Evolutionary conservation across 2,113 vertebrate genomes (phyloP).

Genomic region (Cercocebus atys): DNA sequence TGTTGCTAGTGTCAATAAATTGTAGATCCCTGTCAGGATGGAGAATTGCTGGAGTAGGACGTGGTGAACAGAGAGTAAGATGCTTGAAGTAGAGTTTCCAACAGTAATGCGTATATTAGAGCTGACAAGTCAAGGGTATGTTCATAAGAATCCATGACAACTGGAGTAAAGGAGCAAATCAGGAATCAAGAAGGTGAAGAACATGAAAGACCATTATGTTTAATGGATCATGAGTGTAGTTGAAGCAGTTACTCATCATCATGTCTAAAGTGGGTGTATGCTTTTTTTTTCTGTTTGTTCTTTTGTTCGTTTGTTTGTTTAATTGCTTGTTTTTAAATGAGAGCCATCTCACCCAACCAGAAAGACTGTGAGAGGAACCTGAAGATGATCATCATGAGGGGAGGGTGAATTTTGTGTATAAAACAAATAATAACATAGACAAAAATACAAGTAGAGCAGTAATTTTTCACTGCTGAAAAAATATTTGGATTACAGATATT

Average conservation of each 20-base stretch:
- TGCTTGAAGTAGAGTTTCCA: neutral
- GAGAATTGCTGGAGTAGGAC: neutral
- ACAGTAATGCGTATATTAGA: rapidly evolving
- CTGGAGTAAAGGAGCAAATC: no score
- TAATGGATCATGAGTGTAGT: neutral
- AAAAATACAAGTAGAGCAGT: neutral
- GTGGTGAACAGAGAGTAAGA: neutral
- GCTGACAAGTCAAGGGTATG: neutral
- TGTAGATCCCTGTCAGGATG: neutral
- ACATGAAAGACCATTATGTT: neutral
- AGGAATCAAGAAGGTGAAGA: neutral
- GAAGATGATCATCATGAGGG: neutral
- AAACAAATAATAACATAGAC: neutral
- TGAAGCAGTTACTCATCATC: neutral
- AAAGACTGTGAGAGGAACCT: neutral
- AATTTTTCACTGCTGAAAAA: neutral
- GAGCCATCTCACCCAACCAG: neutral
- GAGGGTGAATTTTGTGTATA: neutral
- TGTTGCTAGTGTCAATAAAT: no score
- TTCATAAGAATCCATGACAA: neutral
- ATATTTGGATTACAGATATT: neutral
- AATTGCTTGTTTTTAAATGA: constrained; percentile 19
- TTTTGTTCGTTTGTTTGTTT: neutral
- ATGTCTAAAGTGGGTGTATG: neutral
- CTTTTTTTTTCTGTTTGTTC: neutral